Conservation (phyloP, 2,797 vertebrate genomes). For the Geotrypetes seraphini region DNA sequence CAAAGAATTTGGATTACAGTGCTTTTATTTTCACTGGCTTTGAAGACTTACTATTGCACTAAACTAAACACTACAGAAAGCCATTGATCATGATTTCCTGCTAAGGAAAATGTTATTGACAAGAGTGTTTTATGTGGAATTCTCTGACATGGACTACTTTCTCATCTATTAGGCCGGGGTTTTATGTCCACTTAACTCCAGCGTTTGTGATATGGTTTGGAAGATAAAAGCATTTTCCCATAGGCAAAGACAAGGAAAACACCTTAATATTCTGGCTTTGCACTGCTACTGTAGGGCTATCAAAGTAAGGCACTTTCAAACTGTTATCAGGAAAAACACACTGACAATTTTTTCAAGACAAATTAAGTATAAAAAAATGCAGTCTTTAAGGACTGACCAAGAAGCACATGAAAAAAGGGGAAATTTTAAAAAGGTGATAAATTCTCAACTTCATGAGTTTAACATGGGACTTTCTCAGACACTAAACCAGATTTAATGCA, state of each 20-base stretch:
- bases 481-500: too few species aligned
- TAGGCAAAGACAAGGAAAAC: slow-evolving; percentile 4
- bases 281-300: neutral
- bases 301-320: too few species aligned
- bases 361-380: too few species aligned
- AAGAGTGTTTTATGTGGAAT: slow-evolving; percentile 9
- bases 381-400: too few species aligned
- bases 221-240: too few species aligned
- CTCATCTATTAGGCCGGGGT: neutral
- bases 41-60: slow-evolving; percentile 32
- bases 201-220: too few species aligned
- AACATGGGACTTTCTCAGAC: too few species aligned
- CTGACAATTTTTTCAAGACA: too few species aligned
- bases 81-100: slow-evolving; percentile 34
- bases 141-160: slow-evolving; percentile 16
- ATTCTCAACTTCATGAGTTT: too few species aligned
- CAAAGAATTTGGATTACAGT: slow-evolving; percentile 37
- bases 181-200: neutral
- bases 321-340: too few species aligned
- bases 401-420: too few species aligned
- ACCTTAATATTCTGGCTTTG: neutral
- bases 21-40: slow-evolving; percentile 31
- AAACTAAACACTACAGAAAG: slow-evolving; percentile 38
- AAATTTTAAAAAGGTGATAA: too few species aligned
- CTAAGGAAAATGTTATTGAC: slow-evolving; percentile 29